These are phyloP conservation scores for Macaria notata DNA, from an alignment of 2,888 invertebrate genomes.

Conservation along the genomic window DNA sequence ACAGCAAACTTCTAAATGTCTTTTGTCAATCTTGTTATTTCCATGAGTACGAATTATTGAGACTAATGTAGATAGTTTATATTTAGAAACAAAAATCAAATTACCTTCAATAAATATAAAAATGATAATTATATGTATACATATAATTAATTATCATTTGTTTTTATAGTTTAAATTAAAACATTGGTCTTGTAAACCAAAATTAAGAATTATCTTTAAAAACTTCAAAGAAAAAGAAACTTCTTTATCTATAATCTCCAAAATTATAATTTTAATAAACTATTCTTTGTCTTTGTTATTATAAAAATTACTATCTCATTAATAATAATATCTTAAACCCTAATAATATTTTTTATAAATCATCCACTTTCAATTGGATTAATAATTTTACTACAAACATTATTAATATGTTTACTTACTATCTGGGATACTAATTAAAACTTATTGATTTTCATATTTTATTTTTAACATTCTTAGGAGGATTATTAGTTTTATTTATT, in stretches of 20 bases:
- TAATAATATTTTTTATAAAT: slow-evolving; percentile 56
- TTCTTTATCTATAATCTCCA: slow-evolving; percentile 85
- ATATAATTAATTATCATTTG: slow-evolving; percentile 68
- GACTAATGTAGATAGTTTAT: slow-evolving; percentile 84
- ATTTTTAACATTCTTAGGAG: slow-evolving; percentile 84
- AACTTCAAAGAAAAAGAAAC: slow-evolving; percentile 83
- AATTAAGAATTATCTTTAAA: slow-evolving; percentile 79
- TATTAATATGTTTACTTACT: slow-evolving; percentile 71
- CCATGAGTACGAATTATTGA: slow-evolving; percentile 84
- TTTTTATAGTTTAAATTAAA: slow-evolving; percentile 85
- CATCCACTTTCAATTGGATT: slow-evolving; percentile 81
- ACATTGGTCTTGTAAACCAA: slow-evolving; percentile 87
- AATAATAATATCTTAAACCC: slow-evolving; percentile 56
- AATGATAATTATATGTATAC: slow-evolving; percentile 62
- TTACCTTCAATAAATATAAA: slow-evolving; percentile 76
- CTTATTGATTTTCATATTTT: slow-evolving; percentile 84
- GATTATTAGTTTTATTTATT: slow-evolving; percentile 85
- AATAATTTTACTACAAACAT: slow-evolving; percentile 77
- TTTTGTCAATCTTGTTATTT: too few relatives aligned
- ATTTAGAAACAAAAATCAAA: slow-evolving; percentile 78
- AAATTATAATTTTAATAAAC: slow-evolving; percentile 87
- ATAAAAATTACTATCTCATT: slow-evolving; percentile 60
- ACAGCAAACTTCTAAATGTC: too few relatives aligned
- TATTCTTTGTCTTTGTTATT: slow-evolving; percentile 82
- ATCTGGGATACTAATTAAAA: slow-evolving; percentile 70